A percentile compares a stretch with the other conserved stretches of the same genome.
phyloP scores from a whole-genome alignment of 1,140 invertebrate genomes.

The Polypedilum pembai region DNA sequence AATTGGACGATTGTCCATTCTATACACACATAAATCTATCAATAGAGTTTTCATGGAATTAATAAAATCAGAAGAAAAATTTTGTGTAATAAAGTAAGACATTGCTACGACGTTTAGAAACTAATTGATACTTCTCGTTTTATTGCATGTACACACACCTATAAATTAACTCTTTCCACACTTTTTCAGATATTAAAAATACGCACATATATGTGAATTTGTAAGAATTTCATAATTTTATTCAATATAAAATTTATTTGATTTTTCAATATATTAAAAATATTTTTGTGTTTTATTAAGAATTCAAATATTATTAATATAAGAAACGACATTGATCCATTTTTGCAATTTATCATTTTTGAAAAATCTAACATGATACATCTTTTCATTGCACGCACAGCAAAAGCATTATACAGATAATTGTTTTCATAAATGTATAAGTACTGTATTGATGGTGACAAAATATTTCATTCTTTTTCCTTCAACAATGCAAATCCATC shows the following conservation, averaged over 20 bases:
- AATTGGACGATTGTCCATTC: not conserved
- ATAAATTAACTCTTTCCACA: not conserved
- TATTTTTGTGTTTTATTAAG: not conserved
- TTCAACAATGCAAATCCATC: not conserved
- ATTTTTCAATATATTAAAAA: slow-evolving; percentile 15
- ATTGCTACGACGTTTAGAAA: slow-evolving; percentile 12
- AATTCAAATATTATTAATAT: not conserved
- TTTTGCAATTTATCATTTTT: not conserved
- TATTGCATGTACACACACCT: not conserved
- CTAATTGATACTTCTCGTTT: not conserved
- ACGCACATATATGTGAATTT: not conserved
- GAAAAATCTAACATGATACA: not conserved
- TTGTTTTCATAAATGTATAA: not conserved
- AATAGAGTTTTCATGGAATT: slow-evolving; percentile 9
- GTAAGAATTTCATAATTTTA: not conserved
- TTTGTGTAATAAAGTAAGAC: slow-evolving; percentile 13
- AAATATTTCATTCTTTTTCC: not conserved
- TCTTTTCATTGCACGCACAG: not conserved
- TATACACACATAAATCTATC: not conserved
- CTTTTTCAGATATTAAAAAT: not conserved
- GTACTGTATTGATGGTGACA: not conserved
- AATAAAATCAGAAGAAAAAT: not conserved
- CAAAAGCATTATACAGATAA: not conserved
- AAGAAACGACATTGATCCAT: slow-evolving; percentile 5
- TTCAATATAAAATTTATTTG: slow-evolving; percentile 2